These are phyloP conservation scores for Vidua macroura DNA, from an alignment of 2,113 vertebrate genomes.

Conservation along the genomic window DNA sequence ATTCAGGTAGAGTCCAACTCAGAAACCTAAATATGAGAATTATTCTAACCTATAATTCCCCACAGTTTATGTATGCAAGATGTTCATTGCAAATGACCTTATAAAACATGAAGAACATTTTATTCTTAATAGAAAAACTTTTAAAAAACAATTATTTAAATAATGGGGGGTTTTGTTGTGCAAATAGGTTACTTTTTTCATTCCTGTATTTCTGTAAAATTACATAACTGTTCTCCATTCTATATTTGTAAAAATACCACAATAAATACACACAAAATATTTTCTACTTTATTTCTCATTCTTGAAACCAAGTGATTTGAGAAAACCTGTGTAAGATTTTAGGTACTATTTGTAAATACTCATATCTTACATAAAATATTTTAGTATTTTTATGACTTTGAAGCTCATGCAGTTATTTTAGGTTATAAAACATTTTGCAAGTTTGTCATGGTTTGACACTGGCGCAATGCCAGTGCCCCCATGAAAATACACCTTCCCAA, in stretches of 20 bases:
- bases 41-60: neutral
- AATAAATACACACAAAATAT: neutral
- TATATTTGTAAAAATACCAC: neutral
- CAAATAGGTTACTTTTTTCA: neutral
- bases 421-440: neutral
- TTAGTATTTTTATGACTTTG: neutral
- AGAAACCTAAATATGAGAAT: neutral
- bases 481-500: no score
- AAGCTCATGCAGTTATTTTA: neutral
- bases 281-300: neutral
- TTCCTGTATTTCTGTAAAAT: neutral
- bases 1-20: neutral
- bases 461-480: no score
- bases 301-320: neutral
- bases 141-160: neutral
- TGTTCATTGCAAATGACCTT: neutral
- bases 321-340: neutral
- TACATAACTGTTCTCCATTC: neutral
- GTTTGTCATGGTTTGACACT: no score
- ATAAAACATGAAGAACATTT: neutral
- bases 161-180: accelerated
- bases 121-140: neutral
- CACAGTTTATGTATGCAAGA: neutral
- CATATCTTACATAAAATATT: neutral
- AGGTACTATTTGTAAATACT: neutral